Evolutionary conservation across 1,140 invertebrate genomes (phyloP).

Genomic region (Zaprionus capensis): DNA sequence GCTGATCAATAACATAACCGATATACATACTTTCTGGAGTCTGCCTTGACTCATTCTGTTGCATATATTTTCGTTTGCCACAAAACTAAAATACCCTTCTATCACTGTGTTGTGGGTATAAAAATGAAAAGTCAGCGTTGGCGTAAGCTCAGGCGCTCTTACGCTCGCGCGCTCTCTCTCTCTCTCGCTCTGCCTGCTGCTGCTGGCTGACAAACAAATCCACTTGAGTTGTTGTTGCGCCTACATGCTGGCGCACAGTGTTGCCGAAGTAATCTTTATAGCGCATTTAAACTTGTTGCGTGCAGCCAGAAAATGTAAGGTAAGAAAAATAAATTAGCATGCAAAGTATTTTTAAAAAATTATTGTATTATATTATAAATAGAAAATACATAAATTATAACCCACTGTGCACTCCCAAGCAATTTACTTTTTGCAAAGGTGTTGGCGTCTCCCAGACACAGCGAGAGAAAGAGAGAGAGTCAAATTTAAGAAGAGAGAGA

Average conservation of each 20-base stretch:
- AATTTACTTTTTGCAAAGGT: constrained; percentile 52
- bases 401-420: constrained; percentile 51
- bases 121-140: constrained; percentile 65
- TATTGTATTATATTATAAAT: background rate
- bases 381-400: background rate
- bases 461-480: constrained; percentile 17
- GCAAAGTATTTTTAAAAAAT: background rate
- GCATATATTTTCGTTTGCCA: too few relatives aligned
- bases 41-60: too few relatives aligned
- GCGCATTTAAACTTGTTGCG: constrained; percentile 12
- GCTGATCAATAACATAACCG: too few relatives aligned
- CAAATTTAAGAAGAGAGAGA: constrained; percentile 21
- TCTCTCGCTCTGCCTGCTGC: constrained; percentile 37
- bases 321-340: background rate
- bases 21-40: too few relatives aligned
- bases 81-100: too few relatives aligned
- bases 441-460: constrained; percentile 52
- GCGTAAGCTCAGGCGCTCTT: constrained; percentile 53
- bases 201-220: constrained; percentile 59
- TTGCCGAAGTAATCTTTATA: background rate
- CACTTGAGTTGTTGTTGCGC: constrained; percentile 46
- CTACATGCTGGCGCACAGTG: constrained; percentile 54
- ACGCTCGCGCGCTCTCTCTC: constrained; percentile 21
- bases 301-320: background rate
- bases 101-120: background rate